A percentile compares a stretch with the other conserved stretches of the same genome.
Conservation (phyloP, 2,888 invertebrate species). For the Rambutsinella grinnellia region DNA sequence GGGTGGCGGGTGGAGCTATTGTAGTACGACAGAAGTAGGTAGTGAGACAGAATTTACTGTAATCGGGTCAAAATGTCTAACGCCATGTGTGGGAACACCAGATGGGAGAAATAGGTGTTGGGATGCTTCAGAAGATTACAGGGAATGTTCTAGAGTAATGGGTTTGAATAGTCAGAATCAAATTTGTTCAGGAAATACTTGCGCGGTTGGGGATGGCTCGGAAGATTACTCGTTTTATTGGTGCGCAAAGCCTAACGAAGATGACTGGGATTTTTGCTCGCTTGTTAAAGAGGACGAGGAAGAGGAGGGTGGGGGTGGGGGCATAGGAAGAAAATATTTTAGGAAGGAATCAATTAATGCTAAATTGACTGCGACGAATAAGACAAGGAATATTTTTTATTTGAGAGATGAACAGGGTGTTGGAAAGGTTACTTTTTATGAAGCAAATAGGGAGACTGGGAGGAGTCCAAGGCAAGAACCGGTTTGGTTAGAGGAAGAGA, state of each 20-base stretch:
- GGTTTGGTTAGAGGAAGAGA: too few species aligned
- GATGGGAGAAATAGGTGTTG: neutral
- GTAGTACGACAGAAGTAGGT: neutral
- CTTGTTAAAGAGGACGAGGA: too few species aligned
- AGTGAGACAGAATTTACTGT: neutral
- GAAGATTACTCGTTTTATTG: neutral
- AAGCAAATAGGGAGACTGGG: neutral
- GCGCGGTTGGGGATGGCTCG: neutral
- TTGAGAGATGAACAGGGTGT: too few species aligned
- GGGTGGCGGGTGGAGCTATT: neutral
- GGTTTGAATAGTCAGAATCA: neutral
- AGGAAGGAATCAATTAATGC: too few species aligned
- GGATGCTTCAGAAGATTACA: neutral
- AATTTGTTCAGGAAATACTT: neutral
- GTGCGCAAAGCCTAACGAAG: neutral
- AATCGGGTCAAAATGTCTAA: neutral
- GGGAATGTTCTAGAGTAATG: neutral
- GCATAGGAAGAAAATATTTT: too few species aligned
- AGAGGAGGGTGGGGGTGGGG: too few species aligned
- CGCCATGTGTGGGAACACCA: neutral
- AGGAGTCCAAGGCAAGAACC: too few species aligned
- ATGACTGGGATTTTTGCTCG: neutral
- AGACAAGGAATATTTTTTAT: too few species aligned
- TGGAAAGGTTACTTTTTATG: neutral
- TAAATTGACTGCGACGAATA: neutral